A percentile compares a stretch with the other conserved stretches of the same genome.
phyloP scores from a whole-genome alignment of 2,888 invertebrate genomes.

The Leptopilina drosophilae region DNA sequence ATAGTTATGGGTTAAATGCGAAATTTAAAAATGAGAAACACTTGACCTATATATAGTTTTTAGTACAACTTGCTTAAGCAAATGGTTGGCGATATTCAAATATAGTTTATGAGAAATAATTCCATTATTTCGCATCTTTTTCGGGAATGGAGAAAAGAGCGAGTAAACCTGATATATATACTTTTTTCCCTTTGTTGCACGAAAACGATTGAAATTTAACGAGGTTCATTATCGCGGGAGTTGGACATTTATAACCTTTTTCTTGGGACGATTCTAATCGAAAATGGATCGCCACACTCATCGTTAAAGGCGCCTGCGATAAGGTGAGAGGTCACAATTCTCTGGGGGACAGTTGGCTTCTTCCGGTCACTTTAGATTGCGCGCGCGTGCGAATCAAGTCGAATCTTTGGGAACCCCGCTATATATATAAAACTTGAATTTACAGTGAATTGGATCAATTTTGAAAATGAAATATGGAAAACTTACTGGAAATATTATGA shows the following conservation, averaged over 20 bases:
- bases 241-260: constrained; percentile 65
- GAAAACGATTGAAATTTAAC: not conserved
- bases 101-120: too few relatives aligned
- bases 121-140: too few relatives aligned
- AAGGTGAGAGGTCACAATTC: constrained; percentile 52
- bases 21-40: too few relatives aligned
- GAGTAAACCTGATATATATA: not conserved
- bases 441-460: too few relatives aligned
- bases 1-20: too few relatives aligned
- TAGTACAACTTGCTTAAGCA: too few relatives aligned
- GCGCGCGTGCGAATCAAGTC: too few relatives aligned
- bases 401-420: too few relatives aligned
- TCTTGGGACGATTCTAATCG: constrained; percentile 64
- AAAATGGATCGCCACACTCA: constrained; percentile 69
- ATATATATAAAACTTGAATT: too few relatives aligned
- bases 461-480: not conserved
- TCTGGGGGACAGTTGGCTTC: constrained; percentile 64
- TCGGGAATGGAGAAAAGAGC: too few relatives aligned
- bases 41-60: too few relatives aligned
- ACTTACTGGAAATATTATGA: constrained; percentile 72
- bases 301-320: constrained; percentile 60
- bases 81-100: too few relatives aligned
- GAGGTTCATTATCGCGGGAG: constrained; percentile 20
- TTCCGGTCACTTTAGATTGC: constrained; percentile 66
- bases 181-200: not conserved